A percentile compares a stretch with the other conserved stretches of the same genome.
Conservation (phyloP, 2,888 invertebrate species). For the Megalurothrips usitatus region DNA sequence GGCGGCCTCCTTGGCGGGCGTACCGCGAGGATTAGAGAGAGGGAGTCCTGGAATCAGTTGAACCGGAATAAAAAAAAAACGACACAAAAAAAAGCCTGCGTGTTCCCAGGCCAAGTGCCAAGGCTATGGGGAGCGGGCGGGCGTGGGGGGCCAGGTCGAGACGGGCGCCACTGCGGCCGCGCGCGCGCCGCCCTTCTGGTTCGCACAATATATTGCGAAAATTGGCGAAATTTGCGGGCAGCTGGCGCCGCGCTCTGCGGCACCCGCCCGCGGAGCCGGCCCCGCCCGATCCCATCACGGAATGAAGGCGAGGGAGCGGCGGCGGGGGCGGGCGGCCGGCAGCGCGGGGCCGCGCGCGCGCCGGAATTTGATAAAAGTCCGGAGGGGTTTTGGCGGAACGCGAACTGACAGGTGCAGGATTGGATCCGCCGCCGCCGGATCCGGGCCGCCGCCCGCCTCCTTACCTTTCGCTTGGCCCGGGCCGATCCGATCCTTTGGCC, state of each 20-base stretch:
- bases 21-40: too few relatives aligned
- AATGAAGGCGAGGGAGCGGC: neutral
- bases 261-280: neutral
- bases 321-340: neutral
- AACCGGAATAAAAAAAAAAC: neutral
- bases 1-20: too few relatives aligned
- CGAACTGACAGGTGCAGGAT: conserved; percentile 9
- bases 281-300: too few relatives aligned
- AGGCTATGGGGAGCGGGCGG: too few relatives aligned
- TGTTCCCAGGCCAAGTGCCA: neutral
- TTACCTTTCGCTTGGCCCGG: neutral
- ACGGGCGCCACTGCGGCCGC: neutral
- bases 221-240: neutral
- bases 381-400: neutral
- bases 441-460: too few relatives aligned
- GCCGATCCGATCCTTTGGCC: neutral
- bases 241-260: neutral
- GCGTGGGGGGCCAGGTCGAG: too few relatives aligned
- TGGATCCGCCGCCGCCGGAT: neutral
- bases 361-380: conserved; percentile 13
- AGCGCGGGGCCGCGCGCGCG: neutral
- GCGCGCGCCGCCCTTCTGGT: neutral
- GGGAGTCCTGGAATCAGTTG: neutral
- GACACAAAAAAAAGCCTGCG: too few relatives aligned
- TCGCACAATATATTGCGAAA: neutral